These are phyloP conservation scores for Gisinianus flammeolus DNA, from an alignment of 2,888 invertebrate genomes.

Conservation along the genomic window DNA sequence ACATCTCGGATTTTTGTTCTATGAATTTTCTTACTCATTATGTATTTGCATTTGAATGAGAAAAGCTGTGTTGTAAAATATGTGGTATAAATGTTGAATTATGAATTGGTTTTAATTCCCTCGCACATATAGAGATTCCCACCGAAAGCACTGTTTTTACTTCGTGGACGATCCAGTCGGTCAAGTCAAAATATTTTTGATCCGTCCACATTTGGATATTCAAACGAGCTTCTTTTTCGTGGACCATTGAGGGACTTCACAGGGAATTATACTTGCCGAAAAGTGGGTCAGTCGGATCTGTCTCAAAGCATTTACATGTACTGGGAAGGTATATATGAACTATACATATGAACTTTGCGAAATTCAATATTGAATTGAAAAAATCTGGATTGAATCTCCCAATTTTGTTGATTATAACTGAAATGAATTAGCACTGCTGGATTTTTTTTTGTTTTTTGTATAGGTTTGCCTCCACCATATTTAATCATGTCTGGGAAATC, in stretches of 20 bases:
- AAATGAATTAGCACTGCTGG: too few species aligned
- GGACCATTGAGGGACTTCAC: background rate
- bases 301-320: background rate
- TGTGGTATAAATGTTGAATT: too few species aligned
- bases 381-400: too few species aligned
- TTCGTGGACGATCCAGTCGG: background rate
- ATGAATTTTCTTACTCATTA: too few species aligned
- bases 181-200: background rate
- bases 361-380: too few species aligned
- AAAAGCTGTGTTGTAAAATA: background rate
- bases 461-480: background rate
- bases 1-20: too few species aligned
- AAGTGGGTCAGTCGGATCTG: background rate
- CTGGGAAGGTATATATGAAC: slow-evolving; percentile 11
- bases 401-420: too few species aligned
- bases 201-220: background rate
- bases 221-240: background rate
- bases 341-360: too few species aligned
- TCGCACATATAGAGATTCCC: background rate
- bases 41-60: background rate
- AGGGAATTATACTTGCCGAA: background rate
- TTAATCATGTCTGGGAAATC: background rate
- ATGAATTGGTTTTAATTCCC: background rate
- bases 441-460: too few species aligned
- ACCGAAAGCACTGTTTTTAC: background rate